These are phyloP conservation scores for Vannuccia rotundouncinata DNA, from an alignment of 2,888 invertebrate species.

Conservation along the genomic window DNA sequence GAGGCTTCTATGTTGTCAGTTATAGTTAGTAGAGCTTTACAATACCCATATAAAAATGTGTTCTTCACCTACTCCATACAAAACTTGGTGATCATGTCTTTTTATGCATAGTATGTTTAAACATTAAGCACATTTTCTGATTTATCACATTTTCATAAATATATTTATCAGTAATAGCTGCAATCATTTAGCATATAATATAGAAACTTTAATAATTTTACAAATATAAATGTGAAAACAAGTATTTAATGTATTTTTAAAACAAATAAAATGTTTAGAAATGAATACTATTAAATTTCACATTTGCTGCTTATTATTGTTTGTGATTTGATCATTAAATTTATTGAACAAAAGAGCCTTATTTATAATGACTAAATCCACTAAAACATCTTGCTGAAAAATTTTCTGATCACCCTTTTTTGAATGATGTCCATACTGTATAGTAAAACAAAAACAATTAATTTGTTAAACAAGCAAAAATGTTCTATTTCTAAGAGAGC, in stretches of 20 bases:
- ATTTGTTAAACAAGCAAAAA: too few relatives aligned
- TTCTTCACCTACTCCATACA: constrained; percentile 5
- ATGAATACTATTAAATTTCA: too few relatives aligned
- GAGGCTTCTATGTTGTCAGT: constrained; percentile 5
- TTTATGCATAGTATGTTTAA: background rate
- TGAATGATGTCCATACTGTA: too few relatives aligned
- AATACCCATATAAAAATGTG: background rate
- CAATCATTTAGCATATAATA: too few relatives aligned
- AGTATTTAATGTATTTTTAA: too few relatives aligned
- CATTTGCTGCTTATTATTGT: constrained; percentile 18
- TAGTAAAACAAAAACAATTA: too few relatives aligned
- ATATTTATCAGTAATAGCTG: background rate
- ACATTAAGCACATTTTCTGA: background rate
- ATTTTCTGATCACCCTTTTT: too few relatives aligned
- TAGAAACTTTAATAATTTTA: too few relatives aligned
- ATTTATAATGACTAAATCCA: background rate
- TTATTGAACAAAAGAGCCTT: constrained; percentile 2
- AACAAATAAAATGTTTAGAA: too few relatives aligned
- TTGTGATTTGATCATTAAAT: constrained; percentile 19
- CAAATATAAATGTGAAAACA: too few relatives aligned
- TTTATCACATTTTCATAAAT: background rate
- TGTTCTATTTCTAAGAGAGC: too few relatives aligned
- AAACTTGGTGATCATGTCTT: constrained; percentile 4
- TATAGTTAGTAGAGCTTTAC: background rate
- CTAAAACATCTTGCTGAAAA: background rate